These are phyloP conservation scores for Mycalesis mineus DNA, from an alignment of 2,888 invertebrate species.

Conservation along the genomic window DNA sequence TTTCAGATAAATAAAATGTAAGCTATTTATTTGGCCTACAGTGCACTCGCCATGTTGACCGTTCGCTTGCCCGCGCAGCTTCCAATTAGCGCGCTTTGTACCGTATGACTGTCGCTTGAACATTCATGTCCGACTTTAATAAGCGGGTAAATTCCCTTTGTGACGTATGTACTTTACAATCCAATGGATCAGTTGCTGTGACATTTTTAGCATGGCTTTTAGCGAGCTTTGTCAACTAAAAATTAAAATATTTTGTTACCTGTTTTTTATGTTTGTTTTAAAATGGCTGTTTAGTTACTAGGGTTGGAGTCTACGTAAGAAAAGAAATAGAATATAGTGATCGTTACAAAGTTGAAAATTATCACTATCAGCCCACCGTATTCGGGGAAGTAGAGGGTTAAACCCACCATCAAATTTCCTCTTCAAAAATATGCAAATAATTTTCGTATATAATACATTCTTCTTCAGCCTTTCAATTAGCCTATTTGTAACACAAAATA, in stretches of 20 bases:
- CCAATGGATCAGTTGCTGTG: slow-evolving; percentile 2
- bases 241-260: not conserved
- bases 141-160: slow-evolving; percentile 26
- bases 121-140: slow-evolving; percentile 32
- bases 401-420: too few species aligned
- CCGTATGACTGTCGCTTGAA: slow-evolving; percentile 39
- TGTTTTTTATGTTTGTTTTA: not conserved
- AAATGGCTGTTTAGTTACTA: too few species aligned
- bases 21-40: slow-evolving; percentile 23
- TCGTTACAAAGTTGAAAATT: too few species aligned
- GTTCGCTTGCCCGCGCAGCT: slow-evolving; percentile 46
- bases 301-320: too few species aligned
- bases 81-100: slow-evolving; percentile 63
- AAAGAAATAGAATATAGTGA: too few species aligned
- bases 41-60: slow-evolving; percentile 45
- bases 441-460: too few species aligned
- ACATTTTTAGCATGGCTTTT: slow-evolving; percentile 2
- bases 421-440: too few species aligned
- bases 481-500: too few species aligned
- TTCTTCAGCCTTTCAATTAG: too few species aligned
- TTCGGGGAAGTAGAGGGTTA: too few species aligned
- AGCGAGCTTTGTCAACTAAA: not conserved
- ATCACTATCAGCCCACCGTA: too few species aligned
- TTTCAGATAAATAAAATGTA: not conserved
- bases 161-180: slow-evolving; percentile 16